Evolutionary conservation across 2,797 vertebrate genomes (phyloP), one percentile per base, ranked within the genome.

Genomic region (Eremophila alpestris): DNA sequence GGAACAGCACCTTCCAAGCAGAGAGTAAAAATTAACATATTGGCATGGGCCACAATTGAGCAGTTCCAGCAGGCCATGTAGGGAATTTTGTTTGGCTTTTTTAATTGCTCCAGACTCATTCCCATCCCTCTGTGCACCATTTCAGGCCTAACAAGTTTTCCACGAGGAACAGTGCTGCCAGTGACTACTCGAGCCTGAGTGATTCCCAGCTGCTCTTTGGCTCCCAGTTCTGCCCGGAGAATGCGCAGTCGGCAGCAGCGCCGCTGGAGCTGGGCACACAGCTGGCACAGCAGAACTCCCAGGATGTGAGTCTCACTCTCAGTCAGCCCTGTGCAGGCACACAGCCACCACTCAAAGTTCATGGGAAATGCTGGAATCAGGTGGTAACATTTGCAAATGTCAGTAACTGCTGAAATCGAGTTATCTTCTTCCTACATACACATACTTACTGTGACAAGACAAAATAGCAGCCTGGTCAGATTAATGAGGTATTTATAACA

Each of bases 161-260:
- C 54, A 88, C 36, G 75, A 78, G 97, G 88, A 97, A 83, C 90
- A 97, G 91, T 14, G 80, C 83, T 84, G 95, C 92, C 43, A 96
- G 93, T 22, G 98, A 98, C 85, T 92, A 97, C 83, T 98, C 98
- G 4, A 98, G 97, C 76, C 90, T 98, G 88, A 98, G 98, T 12
- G 99, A 99, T 79, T 99, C 99, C 23, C 99, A 99, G 97, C 95
- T 98, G 90, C 98, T 99, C 88, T 98, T 98, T 52, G 98, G 99
- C 80, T 99, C 99, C 78, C 99, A 99, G 96, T 98, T 98, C 96
- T 99, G 98, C 97, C 98, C 88, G 1, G 99, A 99, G 68, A 98
- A 98, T n/a, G 98, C 97, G 73, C 99, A 99, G 92, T 93, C 77
- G 0, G 73, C 95, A 43, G 98, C 95, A 3, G 73, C 91, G 3